phyloP scores from a whole-genome alignment of 1,140 invertebrate genomes.

The Aradophagus sp. region DNA sequence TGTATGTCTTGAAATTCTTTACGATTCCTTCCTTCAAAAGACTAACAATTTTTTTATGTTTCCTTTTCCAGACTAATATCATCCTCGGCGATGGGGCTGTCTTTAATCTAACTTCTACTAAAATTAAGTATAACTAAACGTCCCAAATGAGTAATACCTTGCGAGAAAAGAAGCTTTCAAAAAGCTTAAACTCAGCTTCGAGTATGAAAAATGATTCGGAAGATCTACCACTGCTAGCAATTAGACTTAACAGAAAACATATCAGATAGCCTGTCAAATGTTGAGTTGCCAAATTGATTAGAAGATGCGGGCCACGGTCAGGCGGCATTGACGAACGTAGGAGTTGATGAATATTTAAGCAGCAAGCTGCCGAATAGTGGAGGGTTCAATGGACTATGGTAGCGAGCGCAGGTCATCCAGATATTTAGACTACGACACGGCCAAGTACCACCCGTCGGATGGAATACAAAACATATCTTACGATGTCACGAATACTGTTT shows the following conservation, averaged over 20 bases:
- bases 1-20: too few species aligned
- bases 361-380: slow-evolving; percentile 74
- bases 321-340: slow-evolving; percentile 46
- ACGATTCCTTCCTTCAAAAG: background rate
- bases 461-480: slow-evolving; percentile 27
- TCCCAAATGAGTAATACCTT: slow-evolving; percentile 5
- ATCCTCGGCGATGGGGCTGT: slow-evolving; percentile 26
- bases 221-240: slow-evolving; percentile 14
- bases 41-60: slow-evolving; percentile 55
- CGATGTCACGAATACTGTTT: slow-evolving; percentile 48
- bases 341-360: slow-evolving; percentile 71
- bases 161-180: slow-evolving; percentile 5
- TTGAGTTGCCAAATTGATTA: slow-evolving; percentile 70
- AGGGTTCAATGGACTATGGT: slow-evolving; percentile 79
- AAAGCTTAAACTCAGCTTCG: background rate
- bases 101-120: slow-evolving; percentile 16
- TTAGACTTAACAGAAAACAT: slow-evolving; percentile 73
- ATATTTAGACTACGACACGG: slow-evolving; percentile 68
- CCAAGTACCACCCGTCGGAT: slow-evolving; percentile 34
- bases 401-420: slow-evolving; percentile 75
- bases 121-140: slow-evolving; percentile 10
- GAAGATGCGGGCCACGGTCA: slow-evolving; percentile 71
- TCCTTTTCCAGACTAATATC: slow-evolving; percentile 63
- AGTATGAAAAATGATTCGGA: too few species aligned
- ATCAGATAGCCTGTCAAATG: slow-evolving; percentile 69